Evolutionary conservation across 2,797 vertebrate genomes (phyloP).

Genomic region (Gymnocypris eckloni): DNA sequence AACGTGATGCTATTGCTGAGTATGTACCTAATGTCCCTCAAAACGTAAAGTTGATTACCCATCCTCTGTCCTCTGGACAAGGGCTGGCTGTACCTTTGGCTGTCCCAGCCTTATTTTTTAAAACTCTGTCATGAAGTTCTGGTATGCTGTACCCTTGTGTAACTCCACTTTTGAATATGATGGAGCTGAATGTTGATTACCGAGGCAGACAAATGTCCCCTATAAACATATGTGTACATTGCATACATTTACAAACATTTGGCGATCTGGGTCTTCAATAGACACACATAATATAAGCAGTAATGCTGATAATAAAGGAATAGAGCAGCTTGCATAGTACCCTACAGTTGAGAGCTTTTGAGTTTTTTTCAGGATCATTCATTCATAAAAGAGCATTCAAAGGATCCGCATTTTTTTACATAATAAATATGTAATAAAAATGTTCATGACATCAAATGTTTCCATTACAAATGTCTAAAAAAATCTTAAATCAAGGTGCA

Average conservation of each 20-base stretch:
- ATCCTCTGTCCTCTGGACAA: conserved; percentile 43
- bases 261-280: background rate
- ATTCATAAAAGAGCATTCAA: background rate
- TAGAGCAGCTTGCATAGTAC: background rate
- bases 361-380: background rate
- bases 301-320: background rate
- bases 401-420: background rate
- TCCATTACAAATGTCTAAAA: background rate
- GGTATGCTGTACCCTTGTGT: background rate
- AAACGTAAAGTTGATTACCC: conserved; percentile 11
- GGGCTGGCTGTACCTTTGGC: conserved; percentile 30
- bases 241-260: background rate
- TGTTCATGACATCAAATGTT: background rate
- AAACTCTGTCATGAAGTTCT: conserved; percentile 58
- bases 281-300: background rate
- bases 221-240: background rate
- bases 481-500: background rate
- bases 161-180: background rate
- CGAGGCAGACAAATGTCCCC: background rate
- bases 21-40: conserved; percentile 40
- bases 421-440: background rate
- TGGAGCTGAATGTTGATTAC: background rate
- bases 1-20: conserved; percentile 26
- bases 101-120: background rate
- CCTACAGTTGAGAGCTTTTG: background rate